These are phyloP conservation scores for Papilio aristodemus DNA, from an alignment of 1,140 invertebrate species.

Conservation along the genomic window DNA sequence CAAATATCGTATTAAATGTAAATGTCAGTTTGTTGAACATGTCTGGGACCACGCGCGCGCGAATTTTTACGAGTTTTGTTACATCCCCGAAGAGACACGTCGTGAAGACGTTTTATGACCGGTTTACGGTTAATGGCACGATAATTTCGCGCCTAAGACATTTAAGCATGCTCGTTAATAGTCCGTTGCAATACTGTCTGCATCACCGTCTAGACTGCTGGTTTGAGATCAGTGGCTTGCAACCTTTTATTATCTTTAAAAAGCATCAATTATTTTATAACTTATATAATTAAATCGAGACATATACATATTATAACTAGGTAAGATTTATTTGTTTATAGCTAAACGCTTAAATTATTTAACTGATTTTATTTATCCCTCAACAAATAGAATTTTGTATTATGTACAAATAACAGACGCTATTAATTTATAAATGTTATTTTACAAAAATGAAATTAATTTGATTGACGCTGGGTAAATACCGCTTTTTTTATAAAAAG, in stretches of 20 bases:
- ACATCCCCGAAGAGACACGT: neutral
- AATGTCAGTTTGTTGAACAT: neutral
- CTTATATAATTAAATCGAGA: too few relatives aligned
- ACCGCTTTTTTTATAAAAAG: too few relatives aligned
- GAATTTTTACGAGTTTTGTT: neutral
- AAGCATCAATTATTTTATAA: too few relatives aligned
- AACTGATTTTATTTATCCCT: too few relatives aligned
- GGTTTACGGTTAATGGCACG: neutral
- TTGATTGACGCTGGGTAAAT: too few relatives aligned
- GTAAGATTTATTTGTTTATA: too few relatives aligned
- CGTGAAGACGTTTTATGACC: slow-evolving; percentile 11
- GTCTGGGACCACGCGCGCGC: neutral
- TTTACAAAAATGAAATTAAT: too few relatives aligned
- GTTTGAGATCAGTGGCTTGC: neutral
- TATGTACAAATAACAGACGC: too few relatives aligned
- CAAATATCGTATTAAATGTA: neutral
- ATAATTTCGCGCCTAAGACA: slow-evolving; percentile 17
- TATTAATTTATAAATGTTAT: too few relatives aligned
- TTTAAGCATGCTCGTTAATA: slow-evolving; percentile 23
- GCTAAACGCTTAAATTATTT: too few relatives aligned
- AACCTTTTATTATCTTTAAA: neutral
- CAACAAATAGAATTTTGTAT: too few relatives aligned
- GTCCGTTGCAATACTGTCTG: slow-evolving; percentile 19
- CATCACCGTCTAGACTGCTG: slow-evolving; percentile 25
- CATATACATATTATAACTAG: too few relatives aligned